Conservation (phyloP, 1,140 invertebrate species). For the Heliconius congener region DNA sequence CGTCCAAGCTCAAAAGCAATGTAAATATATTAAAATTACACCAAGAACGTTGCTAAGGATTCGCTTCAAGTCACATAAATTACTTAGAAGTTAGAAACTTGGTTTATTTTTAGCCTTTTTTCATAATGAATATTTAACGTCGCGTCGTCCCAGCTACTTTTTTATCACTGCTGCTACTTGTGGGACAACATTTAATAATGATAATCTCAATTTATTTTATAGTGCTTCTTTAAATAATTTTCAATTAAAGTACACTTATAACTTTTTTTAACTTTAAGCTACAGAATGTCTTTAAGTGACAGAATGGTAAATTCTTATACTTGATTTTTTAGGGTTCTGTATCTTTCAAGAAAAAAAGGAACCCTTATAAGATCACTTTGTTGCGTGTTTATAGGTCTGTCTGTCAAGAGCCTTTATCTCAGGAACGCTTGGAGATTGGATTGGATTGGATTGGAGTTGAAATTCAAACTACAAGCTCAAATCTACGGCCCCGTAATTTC, state of each 20-base stretch:
- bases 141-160: background rate
- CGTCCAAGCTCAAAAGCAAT: conserved; percentile 27
- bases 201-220: background rate
- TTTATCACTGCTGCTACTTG: background rate
- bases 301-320: no score
- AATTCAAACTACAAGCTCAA: no score
- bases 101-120: conserved; percentile 22
- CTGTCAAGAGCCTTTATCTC: no score
- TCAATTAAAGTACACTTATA: background rate
- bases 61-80: conserved; percentile 33
- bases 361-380: no score
- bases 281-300: no score
- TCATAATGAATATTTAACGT: conserved; percentile 10
- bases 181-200: background rate
- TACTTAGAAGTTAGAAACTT: conserved; percentile 29
- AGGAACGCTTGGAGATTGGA: no score
- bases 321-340: no score
- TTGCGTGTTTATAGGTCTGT: no score
- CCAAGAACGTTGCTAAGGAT: conserved; percentile 24
- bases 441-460: no score
- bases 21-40: conserved; percentile 34
- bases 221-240: background rate
- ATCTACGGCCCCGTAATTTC: no score
- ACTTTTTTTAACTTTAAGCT: background rate
- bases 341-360: no score